Base-by-base conservation (phyloP, 1,140 invertebrate species). In the Mamestra configurata region DNA sequence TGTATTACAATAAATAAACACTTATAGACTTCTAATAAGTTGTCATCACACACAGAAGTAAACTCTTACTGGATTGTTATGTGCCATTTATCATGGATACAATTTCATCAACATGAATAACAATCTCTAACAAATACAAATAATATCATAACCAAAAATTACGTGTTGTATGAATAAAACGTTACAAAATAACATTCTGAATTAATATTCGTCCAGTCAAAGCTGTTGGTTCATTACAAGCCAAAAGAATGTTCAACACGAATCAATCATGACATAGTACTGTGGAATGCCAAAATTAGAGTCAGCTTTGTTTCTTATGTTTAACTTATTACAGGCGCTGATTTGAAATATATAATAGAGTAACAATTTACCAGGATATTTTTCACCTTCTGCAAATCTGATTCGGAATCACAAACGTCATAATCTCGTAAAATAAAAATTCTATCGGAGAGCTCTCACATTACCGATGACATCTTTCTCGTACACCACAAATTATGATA, bases 231-330 rank as follows among this genome's bases (percentile, higher is more conserved):
- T 61, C 57, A 76, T 57, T 81, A 86, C 79, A 83, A 85, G 82
- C 80, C 77, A 81, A 81, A 88, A 79, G 86, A 89, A 90, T 88
- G 89, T 88, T 88, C 86, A 89, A 89, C 83, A 89, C 86, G 85
- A 92, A 89, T 87, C 86, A 89, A 86, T 89, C 91, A 86, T 93
- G 90, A 92, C 92, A 92, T 85, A 86, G 79, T 86, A 79, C 84
- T 88, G 76, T 87, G 91, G 93, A 93, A 94, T 94, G 89, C 92
- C 91, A 92, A 92, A 92, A 93, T 93, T 93, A 93, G 89, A 92
- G 93, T 82, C 84, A 82, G 90, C 88, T 92, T 90, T 88, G 85
- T 89, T 88, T 73, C 55, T 31, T 18, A 72, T 55, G 20, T 76
- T 68, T 55, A 35, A 64, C 40, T 70, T 53, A 78, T 43, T 51